Evolutionary conservation across 2,888 invertebrate genomes (phyloP).

Genomic region (Drosophila pseudotalamancana): DNA sequence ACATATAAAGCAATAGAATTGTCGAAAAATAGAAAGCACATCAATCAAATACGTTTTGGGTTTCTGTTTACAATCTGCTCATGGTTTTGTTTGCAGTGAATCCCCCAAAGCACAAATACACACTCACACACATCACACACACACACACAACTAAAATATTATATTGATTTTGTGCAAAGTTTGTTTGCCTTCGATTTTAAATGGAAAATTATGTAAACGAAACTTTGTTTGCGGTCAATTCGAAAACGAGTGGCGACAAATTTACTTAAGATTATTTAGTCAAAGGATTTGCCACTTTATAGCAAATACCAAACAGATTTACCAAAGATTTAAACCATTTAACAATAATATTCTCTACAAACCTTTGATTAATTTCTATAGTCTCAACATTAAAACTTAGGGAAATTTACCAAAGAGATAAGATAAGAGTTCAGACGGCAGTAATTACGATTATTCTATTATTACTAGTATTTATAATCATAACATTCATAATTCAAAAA

Average conservation of each 20-base stretch:
- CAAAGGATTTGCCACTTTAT: conserved; percentile 27
- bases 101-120: conserved; percentile 22
- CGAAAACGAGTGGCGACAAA: conserved; percentile 16
- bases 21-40: conserved; percentile 46
- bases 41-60: conserved; percentile 66
- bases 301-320: not conserved
- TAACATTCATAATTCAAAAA: too few relatives aligned
- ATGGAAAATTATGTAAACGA: conserved; percentile 68
- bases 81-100: conserved; percentile 42
- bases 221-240: conserved; percentile 53
- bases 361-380: not conserved
- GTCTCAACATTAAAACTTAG: not conserved
- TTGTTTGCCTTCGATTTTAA: conserved; percentile 54
- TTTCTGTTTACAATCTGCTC: conserved; percentile 58
- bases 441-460: not conserved
- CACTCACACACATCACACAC: conserved; percentile 1
- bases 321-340: too few relatives aligned
- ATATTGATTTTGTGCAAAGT: conserved; percentile 60
- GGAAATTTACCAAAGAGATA: not conserved
- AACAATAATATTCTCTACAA: too few relatives aligned
- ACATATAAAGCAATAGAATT: conserved; percentile 11
- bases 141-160: conserved; percentile 42
- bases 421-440: not conserved
- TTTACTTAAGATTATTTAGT: conserved; percentile 21
- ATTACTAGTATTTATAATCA: too few relatives aligned